Conservation (phyloP, 2,888 invertebrate genomes). For the Synergus itoensis region DNA sequence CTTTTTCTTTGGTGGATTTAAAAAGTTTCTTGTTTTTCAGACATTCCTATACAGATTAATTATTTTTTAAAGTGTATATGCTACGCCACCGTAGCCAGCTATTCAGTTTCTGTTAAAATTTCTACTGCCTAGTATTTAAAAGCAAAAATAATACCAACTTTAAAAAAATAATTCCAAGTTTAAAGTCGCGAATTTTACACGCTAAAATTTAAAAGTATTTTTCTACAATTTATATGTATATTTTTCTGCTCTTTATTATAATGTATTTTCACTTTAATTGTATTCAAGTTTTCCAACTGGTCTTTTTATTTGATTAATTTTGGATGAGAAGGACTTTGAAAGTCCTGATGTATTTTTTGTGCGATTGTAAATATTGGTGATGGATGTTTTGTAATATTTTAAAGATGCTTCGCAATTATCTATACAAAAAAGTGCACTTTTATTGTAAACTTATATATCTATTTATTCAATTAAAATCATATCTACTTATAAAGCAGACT, state of each 20-base stretch:
- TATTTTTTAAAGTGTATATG: constrained; percentile 2
- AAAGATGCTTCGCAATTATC: background rate
- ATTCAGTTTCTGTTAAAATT: background rate
- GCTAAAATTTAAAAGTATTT: background rate
- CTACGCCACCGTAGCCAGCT: background rate
- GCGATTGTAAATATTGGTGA: background rate
- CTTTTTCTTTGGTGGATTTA: background rate
- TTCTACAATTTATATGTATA: background rate
- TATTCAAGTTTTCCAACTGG: background rate
- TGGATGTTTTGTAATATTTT: background rate
- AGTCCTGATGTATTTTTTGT: background rate
- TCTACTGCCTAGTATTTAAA: constrained; percentile 6
- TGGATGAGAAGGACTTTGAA: background rate
- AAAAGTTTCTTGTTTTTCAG: background rate
- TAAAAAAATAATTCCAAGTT: background rate
- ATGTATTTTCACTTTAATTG: background rate
- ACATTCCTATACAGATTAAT: background rate
- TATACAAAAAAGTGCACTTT: background rate
- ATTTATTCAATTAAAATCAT: background rate
- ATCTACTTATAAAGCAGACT: background rate
- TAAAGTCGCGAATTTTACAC: background rate
- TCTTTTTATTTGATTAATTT: background rate
- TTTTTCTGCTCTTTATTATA: background rate
- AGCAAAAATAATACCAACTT: background rate
- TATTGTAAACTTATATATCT: background rate